phyloP scores from a whole-genome alignment of 1,140 invertebrate species.

The Mactra quadrangularis region DNA sequence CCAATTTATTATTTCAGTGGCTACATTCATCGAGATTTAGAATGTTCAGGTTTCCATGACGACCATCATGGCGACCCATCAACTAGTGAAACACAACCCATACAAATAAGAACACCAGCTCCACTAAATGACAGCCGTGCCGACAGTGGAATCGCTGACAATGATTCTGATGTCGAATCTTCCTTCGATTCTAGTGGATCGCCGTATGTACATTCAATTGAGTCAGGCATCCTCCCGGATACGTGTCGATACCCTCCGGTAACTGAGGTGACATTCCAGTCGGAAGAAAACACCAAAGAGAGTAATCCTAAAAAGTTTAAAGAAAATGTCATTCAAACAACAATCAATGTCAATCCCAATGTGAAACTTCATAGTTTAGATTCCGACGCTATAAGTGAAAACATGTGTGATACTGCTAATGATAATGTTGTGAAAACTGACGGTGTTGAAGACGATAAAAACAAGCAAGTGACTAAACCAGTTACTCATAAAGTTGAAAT shows the following conservation, averaged over 20 bases:
- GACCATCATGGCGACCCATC: too few relatives aligned
- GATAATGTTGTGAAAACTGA: neutral
- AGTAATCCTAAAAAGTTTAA: too few relatives aligned
- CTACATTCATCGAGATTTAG: too few relatives aligned
- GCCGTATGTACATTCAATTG: slow-evolving; percentile 4
- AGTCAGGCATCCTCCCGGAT: neutral
- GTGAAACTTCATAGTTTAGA: too few relatives aligned
- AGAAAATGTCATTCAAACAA: too few relatives aligned
- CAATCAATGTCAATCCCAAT: too few relatives aligned
- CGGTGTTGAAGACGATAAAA: too few relatives aligned
- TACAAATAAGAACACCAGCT: neutral
- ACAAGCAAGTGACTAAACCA: neutral
- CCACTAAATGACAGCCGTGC: neutral
- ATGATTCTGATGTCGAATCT: neutral
- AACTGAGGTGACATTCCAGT: slow-evolving; percentile 2
- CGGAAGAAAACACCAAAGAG: too few relatives aligned
- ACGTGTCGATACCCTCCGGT: neutral
- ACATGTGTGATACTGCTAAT: neutral
- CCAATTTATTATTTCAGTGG: too few relatives aligned
- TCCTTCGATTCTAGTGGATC: slow-evolving; percentile 19
- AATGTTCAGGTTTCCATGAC: too few relatives aligned
- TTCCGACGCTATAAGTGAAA: too few relatives aligned
- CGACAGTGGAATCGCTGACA: slow-evolving; percentile 17
- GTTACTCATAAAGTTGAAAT: slow-evolving; percentile 19
- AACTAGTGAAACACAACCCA: too few relatives aligned